Percentiles rank a stretch among this genome's conserved stretches.
Conservation (phyloP, 2,888 invertebrate species). For the Drosophila austrosaltans region DNA sequence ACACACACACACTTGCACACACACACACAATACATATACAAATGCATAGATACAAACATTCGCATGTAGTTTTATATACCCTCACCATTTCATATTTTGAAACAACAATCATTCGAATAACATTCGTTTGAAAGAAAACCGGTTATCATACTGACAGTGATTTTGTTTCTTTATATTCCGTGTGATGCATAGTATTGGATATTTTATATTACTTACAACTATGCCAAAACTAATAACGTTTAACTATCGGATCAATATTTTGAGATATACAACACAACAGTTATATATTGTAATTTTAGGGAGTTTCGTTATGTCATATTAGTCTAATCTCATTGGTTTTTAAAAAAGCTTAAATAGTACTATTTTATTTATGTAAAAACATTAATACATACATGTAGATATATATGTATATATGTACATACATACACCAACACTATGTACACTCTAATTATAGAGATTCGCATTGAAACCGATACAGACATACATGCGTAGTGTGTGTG, state of each 20-base stretch:
- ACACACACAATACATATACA: conserved; percentile 15
- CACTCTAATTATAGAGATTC: conserved; percentile 17
- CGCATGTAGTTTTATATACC: background rate
- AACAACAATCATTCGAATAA: conserved; percentile 8
- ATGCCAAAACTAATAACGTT: too few species aligned
- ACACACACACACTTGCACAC: background rate
- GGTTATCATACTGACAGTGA: background rate
- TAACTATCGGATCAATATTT: too few species aligned
- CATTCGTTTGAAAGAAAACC: conserved; percentile 8
- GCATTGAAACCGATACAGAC: background rate
- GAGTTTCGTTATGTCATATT: background rate
- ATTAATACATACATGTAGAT: background rate
- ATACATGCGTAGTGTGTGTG: background rate
- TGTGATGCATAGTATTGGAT: background rate
- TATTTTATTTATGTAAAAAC: conserved; percentile 11
- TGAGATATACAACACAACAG: too few species aligned
- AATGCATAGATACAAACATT: background rate
- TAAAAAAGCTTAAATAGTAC: background rate
- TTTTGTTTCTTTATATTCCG: background rate
- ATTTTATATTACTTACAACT: too few species aligned
- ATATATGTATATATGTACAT: too few species aligned
- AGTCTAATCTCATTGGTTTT: background rate
- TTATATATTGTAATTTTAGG: background rate
- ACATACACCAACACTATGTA: background rate
- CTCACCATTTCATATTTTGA: background rate